Evolutionary conservation across 2,888 invertebrate species (phyloP), one percentile per base, ranked within the genome.

Genomic region (Tachina fera): DNA sequence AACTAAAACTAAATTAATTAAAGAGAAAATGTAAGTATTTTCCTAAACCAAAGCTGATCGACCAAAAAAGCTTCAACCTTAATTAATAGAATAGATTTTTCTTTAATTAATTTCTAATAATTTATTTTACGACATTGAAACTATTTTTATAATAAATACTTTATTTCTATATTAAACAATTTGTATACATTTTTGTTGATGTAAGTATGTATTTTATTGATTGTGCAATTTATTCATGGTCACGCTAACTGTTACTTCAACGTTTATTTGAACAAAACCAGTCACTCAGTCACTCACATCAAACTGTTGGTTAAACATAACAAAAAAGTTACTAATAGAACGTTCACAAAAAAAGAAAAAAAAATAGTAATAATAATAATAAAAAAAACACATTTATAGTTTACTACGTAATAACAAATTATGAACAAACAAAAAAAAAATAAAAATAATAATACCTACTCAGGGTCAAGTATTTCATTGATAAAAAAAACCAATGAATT

Each of bases 201-300:
- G 13, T 9, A 22, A 3, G 3, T 22, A 22, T 3, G 3, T 31
- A 47, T 65, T 13, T 11, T 8, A 19, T 63, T 19, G 49, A 82
- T 67, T 80, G 45, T 76, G 76, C 72, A 77, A 81, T 74, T 72
- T 41, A 61, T 81, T 75, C 68, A 81, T 61, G 81, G 81, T 61
- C 81, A 74, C 63, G 45, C 58, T 71, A 65, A 82, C 71, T 82
- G 39, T 60, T 78, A 68, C 63, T 77, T 71, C 51, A 81, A 43
- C 45, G 19, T 70, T 76, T 70, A 49, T 53, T 70, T 45, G 53
- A 68, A 68, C 31, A 68, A 61, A 75, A 75, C 4, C 22, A 75
- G 45, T 16, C 51, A 68, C 14, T 61, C 53, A 75, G 61, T 2
- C 22, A 75, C 39, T 16, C 51, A 45, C 9, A 39, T 51, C 47